Evolutionary conservation across 1,140 invertebrate species (phyloP), one percentile per base, ranked within the genome.

Genomic region (Tetranychus cinnabarinus): DNA sequence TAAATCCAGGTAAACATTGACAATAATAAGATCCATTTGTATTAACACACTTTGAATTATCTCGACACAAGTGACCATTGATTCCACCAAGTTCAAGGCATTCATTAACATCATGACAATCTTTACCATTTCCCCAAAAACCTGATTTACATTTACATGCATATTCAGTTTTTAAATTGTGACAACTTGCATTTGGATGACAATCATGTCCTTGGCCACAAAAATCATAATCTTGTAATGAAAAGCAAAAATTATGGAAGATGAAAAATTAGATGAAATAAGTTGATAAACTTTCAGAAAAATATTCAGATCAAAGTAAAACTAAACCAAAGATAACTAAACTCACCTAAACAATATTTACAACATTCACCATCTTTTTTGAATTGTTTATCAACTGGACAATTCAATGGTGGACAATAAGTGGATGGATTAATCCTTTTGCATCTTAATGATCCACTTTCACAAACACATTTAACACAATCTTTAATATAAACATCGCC

Each of bases 11-110:
- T 34, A 78, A 75, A 74, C 89, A 95, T 6, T 78, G 73, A 72
- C 89, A 95, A 57, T 79, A 78, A 73, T 86, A 91, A 62, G 82
- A 84, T 50, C 88, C 89, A 62, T 79, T 79, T 39, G 85, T 85
- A 74, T 93, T 93, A 62, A 80, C 77, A 73, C 89, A 93, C 45
- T 78, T 77, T 5, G 88, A 86, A 70, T 86, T 79, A 59, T 76
- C 69, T 71, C 88, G 79, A 71, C 88, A 91, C 1, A 35, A 15
- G 2, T 56, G 10, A 33, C 84, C 84, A 66, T 80, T 77, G 65
- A n/a, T 78, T 58, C 76, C 76, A 79, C 79, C 6, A 76, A 77
- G 61, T 74, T 72, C 67, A 75, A 67, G 78, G 69, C 85, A 88
- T 74, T 88, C 85, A 70, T 89, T 82, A 54, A 88, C 79, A 73